phyloP scores from a whole-genome alignment of 2,888 invertebrate species.

The Notodonta dromedarius region DNA sequence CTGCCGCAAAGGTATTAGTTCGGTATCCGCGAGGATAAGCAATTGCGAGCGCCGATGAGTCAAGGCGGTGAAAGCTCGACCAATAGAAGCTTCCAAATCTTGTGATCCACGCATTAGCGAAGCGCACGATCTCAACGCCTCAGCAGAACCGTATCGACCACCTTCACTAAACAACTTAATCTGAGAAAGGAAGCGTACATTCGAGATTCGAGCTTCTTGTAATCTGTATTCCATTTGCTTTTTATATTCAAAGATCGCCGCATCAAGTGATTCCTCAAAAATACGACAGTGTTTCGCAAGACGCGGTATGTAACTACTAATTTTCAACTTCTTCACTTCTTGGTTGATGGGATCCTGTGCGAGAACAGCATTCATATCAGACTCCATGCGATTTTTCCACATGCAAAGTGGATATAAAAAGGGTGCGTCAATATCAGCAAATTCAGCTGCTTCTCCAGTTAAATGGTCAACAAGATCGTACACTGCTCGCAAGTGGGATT shows the following conservation, averaged over 20 bases:
- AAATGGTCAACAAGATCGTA: constrained; percentile 50
- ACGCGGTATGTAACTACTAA: constrained; percentile 63
- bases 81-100: constrained; percentile 53
- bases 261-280: constrained; percentile 63
- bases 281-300: constrained; percentile 54
- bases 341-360: constrained; percentile 42
- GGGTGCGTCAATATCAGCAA: constrained; percentile 50
- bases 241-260: constrained; percentile 47
- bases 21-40: constrained; percentile 53
- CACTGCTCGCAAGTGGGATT: constrained; percentile 64
- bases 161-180: constrained; percentile 62
- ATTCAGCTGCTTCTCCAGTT: constrained; percentile 52
- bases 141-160: constrained; percentile 58
- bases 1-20: constrained; percentile 21
- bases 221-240: constrained; percentile 48
- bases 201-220: constrained; percentile 66
- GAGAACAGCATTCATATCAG: constrained; percentile 45
- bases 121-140: constrained; percentile 53
- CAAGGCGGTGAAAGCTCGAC: constrained; percentile 48
- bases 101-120: constrained; percentile 57
- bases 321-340: constrained; percentile 60
- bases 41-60: constrained; percentile 53
- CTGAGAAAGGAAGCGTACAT: constrained; percentile 58
- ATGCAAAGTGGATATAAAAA: constrained; percentile 60
- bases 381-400: constrained; percentile 52